A percentile compares a stretch with the other conserved stretches of the same genome.
These are phyloP conservation scores for Zingel zingel DNA, from an alignment of 2,113 vertebrate genomes.

Conservation along the genomic window DNA sequence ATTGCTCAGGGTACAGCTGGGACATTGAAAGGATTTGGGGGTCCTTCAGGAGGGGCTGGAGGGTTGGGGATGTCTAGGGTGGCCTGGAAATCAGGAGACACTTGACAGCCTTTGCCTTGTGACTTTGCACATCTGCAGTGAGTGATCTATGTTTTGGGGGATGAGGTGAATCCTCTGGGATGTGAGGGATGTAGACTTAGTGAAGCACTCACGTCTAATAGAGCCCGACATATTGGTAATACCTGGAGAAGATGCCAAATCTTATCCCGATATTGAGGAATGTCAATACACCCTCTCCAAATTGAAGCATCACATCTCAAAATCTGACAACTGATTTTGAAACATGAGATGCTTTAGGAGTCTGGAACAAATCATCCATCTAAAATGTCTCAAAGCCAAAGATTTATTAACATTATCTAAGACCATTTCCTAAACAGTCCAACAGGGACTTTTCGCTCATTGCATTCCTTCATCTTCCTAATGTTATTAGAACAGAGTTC, in stretches of 20 bases:
- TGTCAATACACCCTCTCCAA: background rate
- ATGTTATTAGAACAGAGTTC: constrained; percentile 63
- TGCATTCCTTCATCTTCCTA: constrained; percentile 63
- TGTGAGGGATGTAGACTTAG: background rate
- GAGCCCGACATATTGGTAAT: constrained; percentile 2
- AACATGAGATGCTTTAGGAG: constrained; percentile 27
- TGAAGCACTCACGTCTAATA: constrained; percentile 21
- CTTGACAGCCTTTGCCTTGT: constrained; percentile 59
- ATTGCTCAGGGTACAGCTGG: constrained; percentile 47
- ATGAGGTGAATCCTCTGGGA: constrained; percentile 4
- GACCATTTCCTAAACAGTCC: constrained; percentile 46
- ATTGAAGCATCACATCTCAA: constrained; percentile 1
- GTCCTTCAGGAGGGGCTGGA: constrained; percentile 32
- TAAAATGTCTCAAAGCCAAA: constrained; percentile 44
- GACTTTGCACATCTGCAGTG: constrained; percentile 70
- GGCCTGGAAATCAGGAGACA: constrained; percentile 56
- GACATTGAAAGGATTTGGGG: constrained; percentile 32
- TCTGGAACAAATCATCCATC: constrained; percentile 30
- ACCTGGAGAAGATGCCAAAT: constrained; percentile 1
- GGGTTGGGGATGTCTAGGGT: constrained; percentile 43
- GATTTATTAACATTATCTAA: constrained; percentile 43
- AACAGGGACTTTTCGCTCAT: constrained; percentile 34
- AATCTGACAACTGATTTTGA: constrained; percentile 34
- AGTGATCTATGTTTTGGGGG: constrained; percentile 20
- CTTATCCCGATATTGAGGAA: constrained; percentile 10